A percentile compares a stretch with the other conserved stretches of the same genome.
phyloP scores from a whole-genome alignment of 2,888 invertebrate genomes.

The Adelphocoris suturalis region DNA sequence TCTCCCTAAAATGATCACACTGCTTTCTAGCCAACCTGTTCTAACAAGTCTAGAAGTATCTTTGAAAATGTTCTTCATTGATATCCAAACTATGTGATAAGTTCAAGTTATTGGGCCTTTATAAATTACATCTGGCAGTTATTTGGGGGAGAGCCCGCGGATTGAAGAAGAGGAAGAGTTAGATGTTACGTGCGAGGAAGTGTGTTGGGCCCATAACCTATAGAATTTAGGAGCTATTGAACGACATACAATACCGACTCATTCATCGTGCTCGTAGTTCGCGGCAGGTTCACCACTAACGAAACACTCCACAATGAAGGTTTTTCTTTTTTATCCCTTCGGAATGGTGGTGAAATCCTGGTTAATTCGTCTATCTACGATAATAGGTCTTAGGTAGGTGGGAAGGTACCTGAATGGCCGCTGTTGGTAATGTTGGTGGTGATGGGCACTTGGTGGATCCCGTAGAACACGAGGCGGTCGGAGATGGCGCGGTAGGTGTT shows the following conservation, averaged over 20 bases:
- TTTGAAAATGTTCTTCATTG: too few species aligned
- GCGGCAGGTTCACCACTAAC: not conserved
- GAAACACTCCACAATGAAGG: not conserved
- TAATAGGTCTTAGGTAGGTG: not conserved
- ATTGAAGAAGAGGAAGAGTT: too few species aligned
- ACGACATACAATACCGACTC: not conserved
- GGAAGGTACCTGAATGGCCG: slow-evolving; percentile 57
- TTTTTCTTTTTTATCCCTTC: not conserved
- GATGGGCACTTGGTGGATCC: slow-evolving; percentile 27
- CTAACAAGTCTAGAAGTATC: too few species aligned
- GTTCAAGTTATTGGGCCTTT: too few species aligned
- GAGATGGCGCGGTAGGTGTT: slow-evolving; percentile 45
- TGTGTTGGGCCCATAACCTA: not conserved
- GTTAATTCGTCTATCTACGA: not conserved
- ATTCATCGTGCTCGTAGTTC: not conserved
- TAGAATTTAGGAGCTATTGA: slow-evolving; percentile 19
- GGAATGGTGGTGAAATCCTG: not conserved
- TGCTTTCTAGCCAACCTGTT: too few species aligned
- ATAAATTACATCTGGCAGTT: too few species aligned
- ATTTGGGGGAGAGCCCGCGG: too few species aligned
- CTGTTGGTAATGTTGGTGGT: slow-evolving; percentile 68
- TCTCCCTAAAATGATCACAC: too few species aligned
- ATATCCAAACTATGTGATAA: too few species aligned
- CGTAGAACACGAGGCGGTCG: slow-evolving; percentile 5
- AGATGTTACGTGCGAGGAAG: not conserved